Base-by-base conservation (phyloP, 1,140 invertebrate genomes). In the Eriosoma lanigerum region DNA sequence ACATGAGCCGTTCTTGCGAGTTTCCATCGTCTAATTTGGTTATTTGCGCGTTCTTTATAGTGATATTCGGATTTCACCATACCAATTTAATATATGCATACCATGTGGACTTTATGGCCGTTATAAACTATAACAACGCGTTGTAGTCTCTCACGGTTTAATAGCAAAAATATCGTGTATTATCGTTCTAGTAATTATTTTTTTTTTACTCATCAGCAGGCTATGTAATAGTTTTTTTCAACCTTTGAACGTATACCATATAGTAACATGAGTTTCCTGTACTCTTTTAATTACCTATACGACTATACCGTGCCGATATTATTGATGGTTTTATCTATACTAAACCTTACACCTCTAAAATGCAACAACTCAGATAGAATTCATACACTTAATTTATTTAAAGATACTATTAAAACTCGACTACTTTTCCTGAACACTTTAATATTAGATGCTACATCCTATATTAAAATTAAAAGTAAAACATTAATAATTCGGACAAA, bases 1-100 rank as follows among this genome's bases (percentile, higher is more conserved):
- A 75, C 24, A 29, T 15, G 26, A 17, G 19, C 48, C 17, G 64
- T 68, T 68, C 38, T 26, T 24, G 24, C 48, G 52, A 13, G 72
- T 75, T 58, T 75, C 32, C 32, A 13, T 44, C 32, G 15, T 44
- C 52, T 44, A 58, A 56, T 75, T 75, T 58, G 17, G 26, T 73
- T 75, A n/a, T n/a, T n/a, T n/a, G n/a, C n/a, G 52, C 52, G 52
- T 32, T 58, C 52, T 26, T 58, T 0, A 15, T 46, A n/a, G n/a
- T 44, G 52, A 5, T n/a, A n/a, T n/a, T 75, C n/a, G 52, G 29
- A 75, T 75, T 75, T 75, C 54, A 56, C 52, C 6, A 13, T n/a
- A 52, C 26, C 29, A 17, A 48, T 68, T 75, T 75, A 75, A 75
- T 75, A 38, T 75, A 75, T 44, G 32, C 72, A 75, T 29, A 44